These are phyloP conservation scores for Crepidodera aurea DNA, from an alignment of 2,888 invertebrate species.

Conservation along the genomic window DNA sequence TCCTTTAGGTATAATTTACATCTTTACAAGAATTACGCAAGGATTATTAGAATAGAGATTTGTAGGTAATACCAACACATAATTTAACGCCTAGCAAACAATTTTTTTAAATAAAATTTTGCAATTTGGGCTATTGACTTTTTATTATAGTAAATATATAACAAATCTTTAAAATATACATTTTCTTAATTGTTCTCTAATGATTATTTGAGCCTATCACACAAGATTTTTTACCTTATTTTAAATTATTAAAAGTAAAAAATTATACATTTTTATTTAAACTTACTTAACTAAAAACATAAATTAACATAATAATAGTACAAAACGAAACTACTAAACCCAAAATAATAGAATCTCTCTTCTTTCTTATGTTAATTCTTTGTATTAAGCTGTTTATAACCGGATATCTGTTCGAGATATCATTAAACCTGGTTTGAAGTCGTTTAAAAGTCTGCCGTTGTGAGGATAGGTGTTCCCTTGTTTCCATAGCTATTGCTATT, in stretches of 20 bases:
- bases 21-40: no score
- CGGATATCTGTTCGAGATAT: constrained; percentile 88
- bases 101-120: no score
- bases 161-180: constrained; percentile 34
- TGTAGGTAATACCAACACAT: no score
- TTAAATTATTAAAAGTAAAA: constrained; percentile 13
- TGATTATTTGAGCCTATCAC: constrained; percentile 32
- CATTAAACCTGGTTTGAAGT: constrained; percentile 91
- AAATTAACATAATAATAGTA: constrained; percentile 84
- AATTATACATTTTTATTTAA: constrained; percentile 3
- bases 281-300: constrained; percentile 73
- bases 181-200: constrained; percentile 17
- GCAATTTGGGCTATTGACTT: neutral
- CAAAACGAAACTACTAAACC: constrained; percentile 89
- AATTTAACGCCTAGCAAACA: no score
- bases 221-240: constrained; percentile 13
- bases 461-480: constrained; percentile 89
- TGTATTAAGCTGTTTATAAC: constrained; percentile 87
- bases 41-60: no score
- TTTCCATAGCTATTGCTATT: constrained; percentile 96
- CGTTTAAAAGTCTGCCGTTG: constrained; percentile 91
- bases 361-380: constrained; percentile 91
- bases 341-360: constrained; percentile 92
- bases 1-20: no score
- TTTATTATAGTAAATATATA: constrained; percentile 34